These are phyloP conservation scores for Myotis findleyi DNA, from an alignment of 2,797 vertebrate genomes.

Conservation along the genomic window DNA sequence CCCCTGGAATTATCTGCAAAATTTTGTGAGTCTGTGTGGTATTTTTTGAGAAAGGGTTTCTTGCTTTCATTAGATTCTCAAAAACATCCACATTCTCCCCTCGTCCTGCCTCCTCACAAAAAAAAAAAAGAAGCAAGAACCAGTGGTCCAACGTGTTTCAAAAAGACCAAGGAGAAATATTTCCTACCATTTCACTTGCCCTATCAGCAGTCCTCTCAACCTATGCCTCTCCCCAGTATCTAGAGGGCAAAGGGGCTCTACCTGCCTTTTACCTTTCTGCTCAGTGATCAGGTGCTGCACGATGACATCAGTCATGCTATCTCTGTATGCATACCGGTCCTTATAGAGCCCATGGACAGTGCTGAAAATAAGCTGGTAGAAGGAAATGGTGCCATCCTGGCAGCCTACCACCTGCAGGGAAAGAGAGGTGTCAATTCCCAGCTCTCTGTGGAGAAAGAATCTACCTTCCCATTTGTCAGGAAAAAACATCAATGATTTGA, in stretches of 20 bases:
- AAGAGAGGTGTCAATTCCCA: not conserved
- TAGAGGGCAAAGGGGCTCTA: not conserved
- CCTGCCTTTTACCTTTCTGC: conserved; percentile 92
- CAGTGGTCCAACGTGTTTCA: not conserved
- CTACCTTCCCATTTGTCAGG: not conserved
- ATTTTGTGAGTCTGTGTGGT: not conserved
- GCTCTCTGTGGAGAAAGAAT: not conserved
- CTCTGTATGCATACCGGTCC: conserved; percentile 97
- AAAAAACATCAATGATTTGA: not conserved
- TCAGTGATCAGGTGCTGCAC: conserved; percentile 99
- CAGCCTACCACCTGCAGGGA: conserved; percentile 94
- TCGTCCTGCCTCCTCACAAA: not conserved
- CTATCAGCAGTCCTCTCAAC: not conserved
- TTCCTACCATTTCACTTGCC: not conserved
- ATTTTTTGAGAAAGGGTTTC: not conserved
- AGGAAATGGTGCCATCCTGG: conserved; percentile 97
- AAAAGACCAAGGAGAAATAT: not conserved
- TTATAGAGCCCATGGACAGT: conserved; percentile 99
- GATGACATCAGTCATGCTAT: conserved; percentile 98
- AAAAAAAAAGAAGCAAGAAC: not conserved
- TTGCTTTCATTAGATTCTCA: conserved; percentile 8
- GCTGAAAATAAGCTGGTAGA: conserved; percentile 98
- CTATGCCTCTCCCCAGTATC: not conserved
- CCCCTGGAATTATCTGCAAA: not conserved
- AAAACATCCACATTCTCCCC: not conserved